Base-by-base conservation (phyloP, 2,797 vertebrate genomes). In the Myotis planiceps region DNA sequence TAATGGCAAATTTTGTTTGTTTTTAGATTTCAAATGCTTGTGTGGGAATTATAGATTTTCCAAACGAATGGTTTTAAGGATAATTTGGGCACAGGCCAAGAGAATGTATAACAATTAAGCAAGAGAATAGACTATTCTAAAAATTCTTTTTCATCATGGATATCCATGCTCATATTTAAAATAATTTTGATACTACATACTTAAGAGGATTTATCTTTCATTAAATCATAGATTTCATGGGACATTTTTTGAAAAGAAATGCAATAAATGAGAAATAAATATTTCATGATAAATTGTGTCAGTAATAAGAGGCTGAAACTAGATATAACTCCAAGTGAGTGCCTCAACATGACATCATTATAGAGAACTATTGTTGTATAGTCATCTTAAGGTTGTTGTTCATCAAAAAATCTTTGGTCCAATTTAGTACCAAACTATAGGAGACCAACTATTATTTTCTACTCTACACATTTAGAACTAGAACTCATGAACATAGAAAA, bases 31-130 rank as follows among this genome's bases (percentile, higher is more conserved):
- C 66, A n/a, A n/a, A 81, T 42, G 29, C 80, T 53, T 84, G 18
- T 49, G 18, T 78, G 37, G 29, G 23, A 94, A 25, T 80, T 94
- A 89, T 5, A 5, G 53, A n/a, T 71, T 94, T 95, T 84, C 49
- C 47, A 83, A 53, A 88, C 1, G 45, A 90, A 68, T 68, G 42
- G 9, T 45, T 90, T 84, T 76, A 68, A 85, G 81, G 45, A 34
- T 69, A 84, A 88, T 81, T 74, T 94, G n/a, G 23, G n/a, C 25
- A 76, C 37, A 93, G 29, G 18, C 18, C n/a, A 78, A 95, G 7
- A 14, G 18, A 81, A 92, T 65, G 23, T 1, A 3, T 91, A 32
- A 8, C 21, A 87, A 76, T 25, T 79, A 96, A 80, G 53, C 42
- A 91, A 90, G 29, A 55, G 4, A 63, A 90, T 15, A 65, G 53